Percentiles rank a stretch among this genome's conserved stretches.
phyloP scores from a whole-genome alignment of 92 coral and sea anemone species.

The Epizoanthus stellaris region DNA sequence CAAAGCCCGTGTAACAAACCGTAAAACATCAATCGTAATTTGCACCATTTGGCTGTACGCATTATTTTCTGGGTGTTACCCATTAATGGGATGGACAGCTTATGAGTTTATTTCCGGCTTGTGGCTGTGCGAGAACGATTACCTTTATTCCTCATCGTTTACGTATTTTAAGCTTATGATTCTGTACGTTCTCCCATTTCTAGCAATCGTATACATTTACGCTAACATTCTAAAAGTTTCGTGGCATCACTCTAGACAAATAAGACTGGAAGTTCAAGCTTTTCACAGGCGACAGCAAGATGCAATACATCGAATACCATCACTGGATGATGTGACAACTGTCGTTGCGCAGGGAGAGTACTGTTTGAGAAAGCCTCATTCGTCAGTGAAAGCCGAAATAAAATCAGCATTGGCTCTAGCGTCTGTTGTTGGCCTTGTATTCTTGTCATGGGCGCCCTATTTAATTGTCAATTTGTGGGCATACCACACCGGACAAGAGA shows the following conservation, averaged over 20 bases:
- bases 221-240: conserved; percentile 73
- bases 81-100: conserved; percentile 73
- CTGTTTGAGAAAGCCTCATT: conserved; percentile 87
- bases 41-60: conserved; percentile 70
- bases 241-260: conserved; percentile 80
- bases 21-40: conserved; percentile 55
- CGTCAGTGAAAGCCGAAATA: conserved; percentile 74
- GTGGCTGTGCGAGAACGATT: conserved; percentile 83
- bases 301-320: conserved; percentile 8
- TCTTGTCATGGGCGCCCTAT: conserved; percentile 84
- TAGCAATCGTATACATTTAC: conserved; percentile 72
- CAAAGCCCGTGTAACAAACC: conserved; percentile 76
- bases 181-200: conserved; percentile 71
- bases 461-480: conserved; percentile 72
- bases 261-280: conserved; percentile 77
- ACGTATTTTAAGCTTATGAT: conserved; percentile 73
- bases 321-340: conserved; percentile 26
- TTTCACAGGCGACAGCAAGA: conserved; percentile 66
- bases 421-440: conserved; percentile 78
- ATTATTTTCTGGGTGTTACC: conserved; percentile 66
- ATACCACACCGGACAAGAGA: conserved; percentile 32
- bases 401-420: conserved; percentile 74
- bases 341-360: conserved; percentile 69
- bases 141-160: conserved; percentile 53
- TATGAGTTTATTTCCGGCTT: conserved; percentile 66